These are phyloP conservation scores for Corvus cornix DNA, from an alignment of 2,113 vertebrate genomes.

Conservation along the genomic window DNA sequence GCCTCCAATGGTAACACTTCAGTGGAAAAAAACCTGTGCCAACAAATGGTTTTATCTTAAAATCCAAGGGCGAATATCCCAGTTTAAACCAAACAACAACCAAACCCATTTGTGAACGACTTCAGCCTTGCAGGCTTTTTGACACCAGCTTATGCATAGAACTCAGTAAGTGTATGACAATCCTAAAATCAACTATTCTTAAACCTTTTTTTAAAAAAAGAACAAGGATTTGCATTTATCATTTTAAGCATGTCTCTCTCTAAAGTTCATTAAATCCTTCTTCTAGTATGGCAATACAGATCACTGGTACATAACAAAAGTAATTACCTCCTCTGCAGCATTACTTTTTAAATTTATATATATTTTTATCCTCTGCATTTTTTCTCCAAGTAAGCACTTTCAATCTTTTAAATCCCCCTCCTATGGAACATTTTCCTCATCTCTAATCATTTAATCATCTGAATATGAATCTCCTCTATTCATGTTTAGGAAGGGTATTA, in stretches of 20 bases:
- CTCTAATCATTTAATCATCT: constrained; percentile 1
- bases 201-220: background rate
- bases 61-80: background rate
- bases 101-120: background rate
- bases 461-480: background rate
- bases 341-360: background rate
- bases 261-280: background rate
- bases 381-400: background rate
- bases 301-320: background rate
- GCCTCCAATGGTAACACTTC: background rate
- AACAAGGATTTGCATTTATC: background rate
- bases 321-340: background rate
- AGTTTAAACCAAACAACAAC: background rate
- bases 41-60: background rate
- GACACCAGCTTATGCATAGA: background rate
- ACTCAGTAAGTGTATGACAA: background rate
- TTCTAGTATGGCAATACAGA: background rate
- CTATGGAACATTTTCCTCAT: background rate
- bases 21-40: background rate
- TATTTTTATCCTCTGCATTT: background rate
- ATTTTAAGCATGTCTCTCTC: background rate
- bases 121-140: background rate
- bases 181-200: background rate
- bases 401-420: background rate
- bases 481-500: background rate